Base-by-base conservation (phyloP, 2,797 vertebrate species). In the Karalla daura region DNA sequence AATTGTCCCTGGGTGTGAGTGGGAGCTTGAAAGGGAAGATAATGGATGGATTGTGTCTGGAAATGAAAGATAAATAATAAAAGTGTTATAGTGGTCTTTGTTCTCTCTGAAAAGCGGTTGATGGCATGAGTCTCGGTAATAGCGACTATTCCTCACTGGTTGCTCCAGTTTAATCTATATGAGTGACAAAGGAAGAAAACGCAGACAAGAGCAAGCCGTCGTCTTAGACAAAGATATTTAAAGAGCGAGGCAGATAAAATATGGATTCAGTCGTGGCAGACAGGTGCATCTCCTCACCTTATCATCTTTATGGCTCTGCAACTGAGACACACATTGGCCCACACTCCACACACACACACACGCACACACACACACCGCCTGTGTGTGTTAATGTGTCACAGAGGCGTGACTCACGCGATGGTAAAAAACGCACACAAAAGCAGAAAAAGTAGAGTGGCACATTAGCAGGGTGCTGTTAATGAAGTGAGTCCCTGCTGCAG, bases 391-490 rank as follows among this genome's bases (percentile, higher is more conserved):
- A 52, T 32, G 15, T 65, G 12, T 59, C 56, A 25, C 55, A 41
- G 43, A 15, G 45, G 18, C 25, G 17, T 17, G 30, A 32, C 32
- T 43, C 45, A 33, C 32, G 47, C n/a, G 11, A 55, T 12, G 14
- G 17, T 40, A 28, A 56, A 15, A 33, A 49, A 65, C 64, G 55
- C 49, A 8, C 25, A 74, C 21, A 39, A 61, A 73, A 51, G 28
- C 56, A 69, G 30, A 63, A 70, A 81, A 63, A 71, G 28, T 56
- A 43, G 39, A 86, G 62, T 52, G 62, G 65, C 63, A 82, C 82
- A 86, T 86, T 87, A 89, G 76, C 67, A 54, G 76, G 68, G 61
- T 78, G 74, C 73, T 84, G 70, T 78, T 90, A 90, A 90, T 91
- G 88, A 90, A 85, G 62, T 71, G 83, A 85, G 84, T 84, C 80